Evolutionary conservation across 2,113 vertebrate species (phyloP), one percentile per base, ranked within the genome.

Genomic region (Notiomystis cincta): DNA sequence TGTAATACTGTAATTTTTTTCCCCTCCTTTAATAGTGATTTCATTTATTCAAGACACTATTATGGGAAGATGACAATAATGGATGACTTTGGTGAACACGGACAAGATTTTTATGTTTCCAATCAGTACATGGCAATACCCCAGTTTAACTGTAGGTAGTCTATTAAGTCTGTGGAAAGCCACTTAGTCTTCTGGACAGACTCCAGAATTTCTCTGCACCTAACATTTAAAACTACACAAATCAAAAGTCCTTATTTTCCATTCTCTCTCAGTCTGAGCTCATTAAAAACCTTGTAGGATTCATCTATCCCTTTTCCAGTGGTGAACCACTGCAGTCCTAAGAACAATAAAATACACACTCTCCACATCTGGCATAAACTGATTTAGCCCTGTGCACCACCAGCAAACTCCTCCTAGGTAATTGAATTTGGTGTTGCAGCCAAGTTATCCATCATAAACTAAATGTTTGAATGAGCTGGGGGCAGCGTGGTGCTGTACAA

Each of bases 81-180:
- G 16, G 64, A 83, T 81, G 31, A 73, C 54, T 66, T 77, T 0
- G 58, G 72, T n/a, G 54, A 94, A 73, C 14, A 57, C 10, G 57
- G 64, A 57, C 50, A 70, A 61, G 80, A 66, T 51, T 93, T 90
- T 89, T 73, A 61, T 90, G 50, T 53, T 95, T 89, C 64, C 13
- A 89, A 11, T 65, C 42, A 80, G 42, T 38, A 70, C 27, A 38
- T 33, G 50, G 77, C 64, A 87, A 47, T 54, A 66, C 5, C 23
- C 10, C 54, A 70, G 54, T 62, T 83, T 58, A 83, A 83, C 87
- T 70, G 17, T 9, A 87, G 38, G 81, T 86, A 91, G 67, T 56
- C 61, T 56, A 51, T 79, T 82, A 70, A 77, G 53, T 31, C 40
- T 83, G 60, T 91, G 77, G 72, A 83, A 91, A 93, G 30, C 23